Base-by-base conservation (phyloP, 2,888 invertebrate genomes). In the Plagiodera versicolora region DNA sequence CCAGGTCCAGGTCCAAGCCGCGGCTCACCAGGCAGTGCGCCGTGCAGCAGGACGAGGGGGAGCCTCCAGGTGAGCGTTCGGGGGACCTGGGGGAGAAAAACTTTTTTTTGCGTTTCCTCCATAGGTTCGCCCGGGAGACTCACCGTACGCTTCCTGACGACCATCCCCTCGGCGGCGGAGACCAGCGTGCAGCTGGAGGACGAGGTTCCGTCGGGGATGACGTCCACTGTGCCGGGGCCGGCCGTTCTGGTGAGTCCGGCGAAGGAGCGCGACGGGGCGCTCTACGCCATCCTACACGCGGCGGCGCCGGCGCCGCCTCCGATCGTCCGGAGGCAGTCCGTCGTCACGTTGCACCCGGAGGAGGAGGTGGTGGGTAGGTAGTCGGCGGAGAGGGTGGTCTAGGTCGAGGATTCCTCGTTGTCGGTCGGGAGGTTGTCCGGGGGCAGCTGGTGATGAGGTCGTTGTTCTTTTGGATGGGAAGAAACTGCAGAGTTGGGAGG, bases 21-120 rank as follows among this genome's bases (percentile, higher is more conserved):
- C 65, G 66, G 48, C 93, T 93, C 53, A 91, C 90, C 44, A 85
- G 93, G 6, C 94, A 94, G 79, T 86, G 89, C 70, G 93, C 93
- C 11, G 85, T 93, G 61, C 87, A n/a, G n/a, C n/a, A 89, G 73
- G 90, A 89, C 73, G 92, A 92, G 65, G 66, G 70, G 20, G 91
- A 91, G 74, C 86, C 88, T 49, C 86, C 86, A 9, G 65, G 67
- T 67, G 20, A 11, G 6, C 4, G 24, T 24, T 3, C 4, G 24
- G 24, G 24, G 24, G 24, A 6, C 3, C 4, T 5, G 24, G 24
- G 24, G 24, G 24, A 5, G 24, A 6, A 6, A 6, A 5, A 6
- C 6, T 24, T 24, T 24, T 24, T 24, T 24, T 24, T 24, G 3
- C 6, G 3, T 24, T 51, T n/a, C 4, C 14, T 3, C 14, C 11